These are phyloP conservation scores for Jacana jacana DNA, from an alignment of 2,113 vertebrate species.

Conservation along the genomic window DNA sequence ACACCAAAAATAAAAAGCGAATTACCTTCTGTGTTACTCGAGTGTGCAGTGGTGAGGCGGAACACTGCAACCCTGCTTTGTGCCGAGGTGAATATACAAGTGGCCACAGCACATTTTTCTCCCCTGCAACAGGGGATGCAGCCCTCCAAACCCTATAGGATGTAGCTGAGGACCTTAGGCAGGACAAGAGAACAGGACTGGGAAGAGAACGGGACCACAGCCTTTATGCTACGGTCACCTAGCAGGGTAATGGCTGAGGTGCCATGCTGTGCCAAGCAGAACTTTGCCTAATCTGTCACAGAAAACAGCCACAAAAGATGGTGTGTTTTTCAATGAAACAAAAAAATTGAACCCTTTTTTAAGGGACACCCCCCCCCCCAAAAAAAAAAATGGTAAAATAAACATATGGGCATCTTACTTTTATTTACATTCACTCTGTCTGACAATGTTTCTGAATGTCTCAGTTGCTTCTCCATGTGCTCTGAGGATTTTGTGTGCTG, in stretches of 20 bases:
- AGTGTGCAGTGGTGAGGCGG: fast-evolving
- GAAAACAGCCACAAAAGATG: neutral
- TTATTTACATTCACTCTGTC: neutral
- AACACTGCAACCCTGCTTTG: neutral
- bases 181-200: neutral
- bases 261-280: fast-evolving
- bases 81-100: neutral
- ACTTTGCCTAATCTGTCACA: neutral
- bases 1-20: neutral
- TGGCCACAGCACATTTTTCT: neutral
- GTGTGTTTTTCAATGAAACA: neutral
- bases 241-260: neutral
- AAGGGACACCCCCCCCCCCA: neutral
- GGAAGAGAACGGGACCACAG: neutral
- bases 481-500: neutral
- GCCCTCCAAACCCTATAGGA: neutral
- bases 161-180: neutral
- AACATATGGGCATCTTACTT: neutral
- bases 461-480: neutral
- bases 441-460: neutral
- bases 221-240: fast-evolving
- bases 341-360: neutral
- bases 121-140: neutral
- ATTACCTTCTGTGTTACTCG: fast-evolving
- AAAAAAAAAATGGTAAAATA: neutral